Conservation (phyloP, 2,113 vertebrate species). For the Protomyctophum bolini region DNA sequence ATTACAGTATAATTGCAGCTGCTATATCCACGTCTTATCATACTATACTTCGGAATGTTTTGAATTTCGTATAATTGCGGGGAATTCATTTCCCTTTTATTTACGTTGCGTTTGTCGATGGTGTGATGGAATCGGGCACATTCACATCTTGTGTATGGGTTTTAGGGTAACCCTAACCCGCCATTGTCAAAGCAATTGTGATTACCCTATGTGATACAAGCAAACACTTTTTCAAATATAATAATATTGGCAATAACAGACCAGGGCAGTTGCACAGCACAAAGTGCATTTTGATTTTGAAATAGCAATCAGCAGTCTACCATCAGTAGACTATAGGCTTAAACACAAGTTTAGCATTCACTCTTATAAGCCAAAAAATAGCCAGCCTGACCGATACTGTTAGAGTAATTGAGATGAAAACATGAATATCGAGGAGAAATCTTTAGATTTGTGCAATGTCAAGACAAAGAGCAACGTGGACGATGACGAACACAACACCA, state of each 20-base stretch:
- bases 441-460: slow-evolving; percentile 79
- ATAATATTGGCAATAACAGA: slow-evolving; percentile 1
- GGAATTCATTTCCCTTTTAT: slow-evolving; percentile 56
- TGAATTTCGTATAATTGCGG: slow-evolving; percentile 25
- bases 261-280: slow-evolving; percentile 13
- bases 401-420: slow-evolving; percentile 75
- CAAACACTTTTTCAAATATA: slow-evolving; percentile 7
- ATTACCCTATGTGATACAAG: not conserved
- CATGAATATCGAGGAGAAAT: slow-evolving; percentile 80
- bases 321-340: slow-evolving; percentile 5
- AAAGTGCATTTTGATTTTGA: slow-evolving; percentile 6
- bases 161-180: not conserved
- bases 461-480: slow-evolving; percentile 69
- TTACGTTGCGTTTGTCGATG: not conserved
- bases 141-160: not conserved
- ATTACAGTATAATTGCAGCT: slow-evolving; percentile 9
- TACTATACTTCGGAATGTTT: slow-evolving; percentile 1
- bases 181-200: not conserved
- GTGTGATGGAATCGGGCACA: not conserved
- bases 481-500: slow-evolving; percentile 60
- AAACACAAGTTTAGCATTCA: not conserved
- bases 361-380: slow-evolving; percentile 27
- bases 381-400: slow-evolving; percentile 51
- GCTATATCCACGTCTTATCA: not conserved
- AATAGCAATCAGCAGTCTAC: not conserved